phyloP scores from a whole-genome alignment of 37 sponge, comb jelly and placozoan genomes.

The Diacarnus erythraeanus region DNA sequence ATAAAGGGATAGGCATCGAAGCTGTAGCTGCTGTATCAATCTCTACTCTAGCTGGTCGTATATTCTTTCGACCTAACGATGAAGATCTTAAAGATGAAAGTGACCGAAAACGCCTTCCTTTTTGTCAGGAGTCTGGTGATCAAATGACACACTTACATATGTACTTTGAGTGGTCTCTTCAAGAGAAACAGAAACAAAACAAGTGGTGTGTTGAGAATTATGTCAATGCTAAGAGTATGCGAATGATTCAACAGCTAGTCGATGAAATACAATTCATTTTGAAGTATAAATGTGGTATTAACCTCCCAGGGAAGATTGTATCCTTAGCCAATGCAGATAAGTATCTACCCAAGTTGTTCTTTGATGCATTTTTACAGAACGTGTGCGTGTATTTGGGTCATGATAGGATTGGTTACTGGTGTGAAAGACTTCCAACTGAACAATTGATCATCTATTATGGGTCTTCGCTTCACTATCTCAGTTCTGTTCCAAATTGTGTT shows the following conservation, averaged over 20 bases:
- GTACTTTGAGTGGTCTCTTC: constrained; percentile 38
- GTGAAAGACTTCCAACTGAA: constrained; percentile 12
- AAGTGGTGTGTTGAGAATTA: constrained; percentile 73
- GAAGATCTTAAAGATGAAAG: constrained; percentile 62
- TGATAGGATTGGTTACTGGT: constrained; percentile 57
- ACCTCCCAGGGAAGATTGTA: not conserved
- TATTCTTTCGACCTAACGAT: constrained; percentile 62
- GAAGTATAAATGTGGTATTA: constrained; percentile 4
- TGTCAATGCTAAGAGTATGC: constrained; percentile 75
- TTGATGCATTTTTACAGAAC: constrained; percentile 47
- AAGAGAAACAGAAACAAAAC: constrained; percentile 27
- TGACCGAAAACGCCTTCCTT: constrained; percentile 57
- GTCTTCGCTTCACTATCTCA: constrained; percentile 42
- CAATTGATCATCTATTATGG: constrained; percentile 50
- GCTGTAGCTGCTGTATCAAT: constrained; percentile 51
- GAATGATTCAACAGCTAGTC: constrained; percentile 55
- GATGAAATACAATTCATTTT: constrained; percentile 45
- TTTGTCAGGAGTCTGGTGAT: constrained; percentile 58
- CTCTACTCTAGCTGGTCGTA: constrained; percentile 46
- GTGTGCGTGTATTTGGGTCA: constrained; percentile 56
- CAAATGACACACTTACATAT: constrained; percentile 53
- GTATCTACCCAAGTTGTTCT: constrained; percentile 38
- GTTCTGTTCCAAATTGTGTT: constrained; percentile 29
- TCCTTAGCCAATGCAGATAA: constrained; percentile 27
- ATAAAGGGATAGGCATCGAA: constrained; percentile 41